Base-by-base conservation (phyloP, 1,140 invertebrate genomes). In the Hylaeus volcanicus region DNA sequence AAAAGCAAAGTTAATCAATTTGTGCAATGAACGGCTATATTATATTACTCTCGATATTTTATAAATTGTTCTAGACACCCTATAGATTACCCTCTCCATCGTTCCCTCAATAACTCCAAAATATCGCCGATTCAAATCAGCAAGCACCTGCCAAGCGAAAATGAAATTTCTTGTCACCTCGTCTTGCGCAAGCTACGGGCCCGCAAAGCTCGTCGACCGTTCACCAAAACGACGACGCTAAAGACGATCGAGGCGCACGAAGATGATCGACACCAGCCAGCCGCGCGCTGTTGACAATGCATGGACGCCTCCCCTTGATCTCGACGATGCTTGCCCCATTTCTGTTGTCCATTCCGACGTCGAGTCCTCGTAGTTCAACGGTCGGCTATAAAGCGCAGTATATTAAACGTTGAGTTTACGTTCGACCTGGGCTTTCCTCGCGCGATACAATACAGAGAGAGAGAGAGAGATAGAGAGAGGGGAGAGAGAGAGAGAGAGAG, bases 331-430 rank as follows among this genome's bases (percentile, higher is more conserved):
- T 37, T n/a, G 14, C 37, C 2, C n/a, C 26, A 9, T 61, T 14
- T 9, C 8, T 69, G 58, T 26, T 39, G 61, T 43, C 43, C 41
- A 74, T 74, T 73, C 70, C 41, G 64, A 55, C 56, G 56, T 41
- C 41, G 51, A 51, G 74, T 65, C 53, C 37, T 68, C 53, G 53
- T 74, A 71, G 37, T 73, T 70, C 78, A 82, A 74, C 70, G 15
- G 53, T 37, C 75, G 56, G 58, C 80, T 63, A 55, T 82, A 74
- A 82, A 82, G 65, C 73, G 81, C 61, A 69, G 60, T 48, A 61
- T 82, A 56, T 82, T 83, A 85, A 83, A 74, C 53, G 66, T 68
- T 51, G 70, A 43, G 51, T 73, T 84, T 73, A 79, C 74, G 74
- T 84, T 84, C 72, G 65, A 63, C 45, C 43, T 53, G 61, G 5